Evolutionary conservation across 1,140 invertebrate genomes (phyloP).

Genomic region (Hypsibius dujardini): DNA sequence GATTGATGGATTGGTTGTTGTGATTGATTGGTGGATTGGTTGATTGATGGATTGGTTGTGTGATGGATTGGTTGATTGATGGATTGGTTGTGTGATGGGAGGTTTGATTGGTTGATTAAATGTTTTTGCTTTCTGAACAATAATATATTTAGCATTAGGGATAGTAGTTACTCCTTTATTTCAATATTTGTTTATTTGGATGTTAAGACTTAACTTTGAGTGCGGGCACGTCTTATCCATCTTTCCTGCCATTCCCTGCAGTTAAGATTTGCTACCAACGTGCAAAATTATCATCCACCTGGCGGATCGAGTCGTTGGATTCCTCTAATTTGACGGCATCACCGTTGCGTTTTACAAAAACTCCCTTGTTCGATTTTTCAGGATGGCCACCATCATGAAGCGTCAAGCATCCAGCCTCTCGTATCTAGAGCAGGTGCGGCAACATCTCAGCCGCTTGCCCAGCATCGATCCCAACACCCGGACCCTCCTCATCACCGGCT

Average conservation of each 20-base stretch:
- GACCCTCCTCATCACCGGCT: conserved; percentile 92
- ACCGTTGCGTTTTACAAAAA: not conserved
- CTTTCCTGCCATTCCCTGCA: not conserved
- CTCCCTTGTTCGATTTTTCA: conserved; percentile 25
- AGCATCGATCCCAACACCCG: conserved; percentile 95
- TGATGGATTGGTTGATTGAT: too few relatives aligned
- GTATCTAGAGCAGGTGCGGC: conserved; percentile 95
- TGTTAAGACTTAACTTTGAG: too few relatives aligned
- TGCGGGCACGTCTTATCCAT: conserved; percentile 14
- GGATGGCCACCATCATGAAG: conserved; percentile 97
- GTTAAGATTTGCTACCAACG: not conserved
- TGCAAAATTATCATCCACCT: conserved; percentile 5
- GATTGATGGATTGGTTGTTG: too few relatives aligned
- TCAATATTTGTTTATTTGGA: too few relatives aligned
- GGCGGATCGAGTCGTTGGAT: not conserved
- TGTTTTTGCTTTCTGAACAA: too few relatives aligned
- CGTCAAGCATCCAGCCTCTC: conserved; percentile 77
- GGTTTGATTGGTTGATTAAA: too few relatives aligned
- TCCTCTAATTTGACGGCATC: too few relatives aligned
- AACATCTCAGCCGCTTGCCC: conserved; percentile 92
- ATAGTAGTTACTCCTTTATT: too few relatives aligned
- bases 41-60: too few relatives aligned
- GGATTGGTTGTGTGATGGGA: too few relatives aligned
- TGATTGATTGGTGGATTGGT: too few relatives aligned
- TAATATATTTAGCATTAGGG: too few relatives aligned